These are phyloP conservation scores for Psophia crepitans DNA, from an alignment of 2,113 vertebrate species.

Conservation along the genomic window DNA sequence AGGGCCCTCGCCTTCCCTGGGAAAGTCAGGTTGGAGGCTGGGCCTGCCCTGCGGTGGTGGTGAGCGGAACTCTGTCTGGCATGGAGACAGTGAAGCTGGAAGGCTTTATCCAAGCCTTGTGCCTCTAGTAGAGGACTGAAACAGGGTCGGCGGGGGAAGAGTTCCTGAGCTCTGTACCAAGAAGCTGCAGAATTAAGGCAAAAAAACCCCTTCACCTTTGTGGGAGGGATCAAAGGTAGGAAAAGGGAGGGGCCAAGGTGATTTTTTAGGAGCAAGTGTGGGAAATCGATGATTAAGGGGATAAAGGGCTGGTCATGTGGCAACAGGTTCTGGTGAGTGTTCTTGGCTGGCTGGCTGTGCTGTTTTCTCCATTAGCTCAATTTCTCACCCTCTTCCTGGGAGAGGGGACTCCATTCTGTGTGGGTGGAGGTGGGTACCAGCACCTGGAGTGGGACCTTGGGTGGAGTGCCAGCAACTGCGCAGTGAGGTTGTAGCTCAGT, in stretches of 20 bases:
- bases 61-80: background rate
- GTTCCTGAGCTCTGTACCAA: background rate
- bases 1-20: rapidly evolving
- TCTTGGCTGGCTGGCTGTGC: background rate
- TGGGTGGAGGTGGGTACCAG: background rate
- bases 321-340: rapidly evolving
- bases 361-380: too few species aligned
- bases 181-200: background rate
- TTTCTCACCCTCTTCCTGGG: background rate
- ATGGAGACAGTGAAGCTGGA: background rate
- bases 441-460: background rate
- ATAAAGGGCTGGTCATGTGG: background rate
- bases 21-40: background rate
- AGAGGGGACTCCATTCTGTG: rapidly evolving
- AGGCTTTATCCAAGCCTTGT: rapidly evolving
- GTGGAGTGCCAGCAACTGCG: rapidly evolving
- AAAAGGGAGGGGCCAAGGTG: background rate
- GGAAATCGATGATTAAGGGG: rapidly evolving
- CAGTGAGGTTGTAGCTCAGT: rapidly evolving
- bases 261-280: background rate
- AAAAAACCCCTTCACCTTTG: background rate
- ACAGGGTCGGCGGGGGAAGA: rapidly evolving
- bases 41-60: rapidly evolving
- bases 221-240: background rate
- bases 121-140: background rate